Evolutionary conservation across 2,888 invertebrate genomes (phyloP).

Genomic region (Microplitis deprimator): DNA sequence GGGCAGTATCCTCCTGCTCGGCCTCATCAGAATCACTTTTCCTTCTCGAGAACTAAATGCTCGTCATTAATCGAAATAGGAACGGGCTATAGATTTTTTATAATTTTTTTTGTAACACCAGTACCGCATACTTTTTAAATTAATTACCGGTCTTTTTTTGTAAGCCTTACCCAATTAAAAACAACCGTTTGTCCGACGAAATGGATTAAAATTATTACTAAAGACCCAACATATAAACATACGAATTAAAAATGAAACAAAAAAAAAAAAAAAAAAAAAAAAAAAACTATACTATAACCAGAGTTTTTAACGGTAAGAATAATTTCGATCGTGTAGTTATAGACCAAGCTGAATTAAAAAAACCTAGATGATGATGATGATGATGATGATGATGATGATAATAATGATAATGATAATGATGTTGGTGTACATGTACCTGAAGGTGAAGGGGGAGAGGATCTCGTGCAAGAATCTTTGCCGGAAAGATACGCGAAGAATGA

Average conservation of each 20-base stretch:
- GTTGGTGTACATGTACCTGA: not conserved
- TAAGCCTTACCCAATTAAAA: not conserved
- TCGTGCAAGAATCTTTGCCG: slow-evolving; percentile 54
- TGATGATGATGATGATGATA: not conserved
- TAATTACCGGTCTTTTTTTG: slow-evolving; percentile 5
- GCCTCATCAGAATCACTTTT: slow-evolving; percentile 43
- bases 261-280: not conserved
- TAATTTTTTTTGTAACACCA: not conserved
- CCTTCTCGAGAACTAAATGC: slow-evolving; percentile 42
- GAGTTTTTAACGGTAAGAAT: slow-evolving; percentile 61
- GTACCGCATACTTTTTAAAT: not conserved
- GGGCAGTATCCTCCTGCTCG: not conserved
- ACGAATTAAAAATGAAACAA: slow-evolving; percentile 19
- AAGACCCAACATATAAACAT: not conserved
- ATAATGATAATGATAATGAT: not conserved
- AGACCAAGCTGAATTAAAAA: not conserved
- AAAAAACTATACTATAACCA: not conserved
- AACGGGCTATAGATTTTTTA: not conserved
- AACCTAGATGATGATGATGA: not conserved
- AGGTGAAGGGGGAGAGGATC: slow-evolving; percentile 11
- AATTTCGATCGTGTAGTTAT: slow-evolving; percentile 45
- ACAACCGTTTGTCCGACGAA: not conserved
- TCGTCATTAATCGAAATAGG: slow-evolving; percentile 41
- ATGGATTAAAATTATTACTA: slow-evolving; percentile 2
- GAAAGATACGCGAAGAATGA: slow-evolving; percentile 57